A percentile compares a stretch with the other conserved stretches of the same genome.
Conservation (phyloP, 35 echinoderm and acorn worm genomes). For the Apostichopus japonicus region DNA sequence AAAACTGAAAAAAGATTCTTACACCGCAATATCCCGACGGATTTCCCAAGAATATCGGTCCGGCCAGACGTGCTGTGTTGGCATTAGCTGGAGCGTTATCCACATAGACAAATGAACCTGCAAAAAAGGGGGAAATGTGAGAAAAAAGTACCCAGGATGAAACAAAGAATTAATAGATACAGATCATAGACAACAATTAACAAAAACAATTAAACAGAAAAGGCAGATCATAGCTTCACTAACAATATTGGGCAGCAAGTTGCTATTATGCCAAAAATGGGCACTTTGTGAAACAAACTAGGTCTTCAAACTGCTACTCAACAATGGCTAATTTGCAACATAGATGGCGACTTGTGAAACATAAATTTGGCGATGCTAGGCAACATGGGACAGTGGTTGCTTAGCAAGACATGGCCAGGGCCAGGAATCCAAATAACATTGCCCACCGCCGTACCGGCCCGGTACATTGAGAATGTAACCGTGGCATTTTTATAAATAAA, state of each 20-base stretch:
- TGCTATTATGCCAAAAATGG: background rate
- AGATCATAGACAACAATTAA: background rate
- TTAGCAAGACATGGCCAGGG: no score
- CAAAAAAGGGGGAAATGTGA: background rate
- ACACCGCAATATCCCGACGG: conserved; percentile 9
- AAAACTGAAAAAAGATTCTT: background rate
- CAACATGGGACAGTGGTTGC: no score
- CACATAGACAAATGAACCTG: conserved; percentile 45
- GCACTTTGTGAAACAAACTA: no score
- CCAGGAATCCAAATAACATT: no score
- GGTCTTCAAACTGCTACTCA: no score
- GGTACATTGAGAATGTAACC: no score
- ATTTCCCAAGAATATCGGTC: background rate
- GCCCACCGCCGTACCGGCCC: no score
- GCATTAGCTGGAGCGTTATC: conserved; percentile 11
- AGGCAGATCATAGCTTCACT: background rate
- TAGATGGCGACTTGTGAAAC: no score
- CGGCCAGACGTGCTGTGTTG: conserved; percentile 11
- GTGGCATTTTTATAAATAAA: no score
- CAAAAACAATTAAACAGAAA: background rate
- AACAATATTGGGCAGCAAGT: background rate
- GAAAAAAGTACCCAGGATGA: background rate
- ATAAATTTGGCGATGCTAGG: no score
- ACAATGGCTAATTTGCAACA: no score
- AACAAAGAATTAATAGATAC: background rate